Base-by-base conservation (phyloP, 2,888 invertebrate genomes). In the Diploptera punctata region DNA sequence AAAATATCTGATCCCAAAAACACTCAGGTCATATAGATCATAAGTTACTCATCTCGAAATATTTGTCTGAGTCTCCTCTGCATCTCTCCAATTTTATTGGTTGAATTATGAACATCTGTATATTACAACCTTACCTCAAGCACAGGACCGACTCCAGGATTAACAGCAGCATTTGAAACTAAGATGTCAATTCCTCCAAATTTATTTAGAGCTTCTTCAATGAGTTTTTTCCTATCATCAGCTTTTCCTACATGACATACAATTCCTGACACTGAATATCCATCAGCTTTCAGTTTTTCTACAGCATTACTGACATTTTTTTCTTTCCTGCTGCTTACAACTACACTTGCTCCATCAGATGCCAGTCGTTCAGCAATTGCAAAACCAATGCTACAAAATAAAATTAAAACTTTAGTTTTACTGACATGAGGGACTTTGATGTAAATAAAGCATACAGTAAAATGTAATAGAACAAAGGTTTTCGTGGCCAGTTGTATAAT, bases 111-210 rank as follows among this genome's bases (percentile, higher is more conserved):
- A n/a, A n/a, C n/a, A n/a, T n/a, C n/a, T n/a, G n/a, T n/a, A n/a
- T n/a, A n/a, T n/a, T n/a, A n/a, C n/a, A n/a, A n/a, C n/a, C n/a
- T n/a, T 82, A 90, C 91, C 80, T 95, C 93, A 67, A 97, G 83
- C 72, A 96, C 88, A 60, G 90, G 88, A 29, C 94, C 93, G 75
- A 93, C 91, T 29, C 86, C 84, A 21, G 98, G 98, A 84, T 97
- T 98, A 0, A 91, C 92, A 19, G 94, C 98, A 69, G 98, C 98
- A 86, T 99, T 99, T 9, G 97, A 97, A n/a, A 99, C 91, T 16
- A 99, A 85, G 80, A 98, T 97, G 82, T 99, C 98, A 49, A 98
- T 85, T 19, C 94, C 93, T 5, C 97, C 97, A 83, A 91, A 93
- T 82, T 90, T 90, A 52, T 87, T 84, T 33, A 88, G 84, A 0